Base-by-base conservation (phyloP, 1,140 invertebrate species). In the Riptortus pedestris region DNA sequence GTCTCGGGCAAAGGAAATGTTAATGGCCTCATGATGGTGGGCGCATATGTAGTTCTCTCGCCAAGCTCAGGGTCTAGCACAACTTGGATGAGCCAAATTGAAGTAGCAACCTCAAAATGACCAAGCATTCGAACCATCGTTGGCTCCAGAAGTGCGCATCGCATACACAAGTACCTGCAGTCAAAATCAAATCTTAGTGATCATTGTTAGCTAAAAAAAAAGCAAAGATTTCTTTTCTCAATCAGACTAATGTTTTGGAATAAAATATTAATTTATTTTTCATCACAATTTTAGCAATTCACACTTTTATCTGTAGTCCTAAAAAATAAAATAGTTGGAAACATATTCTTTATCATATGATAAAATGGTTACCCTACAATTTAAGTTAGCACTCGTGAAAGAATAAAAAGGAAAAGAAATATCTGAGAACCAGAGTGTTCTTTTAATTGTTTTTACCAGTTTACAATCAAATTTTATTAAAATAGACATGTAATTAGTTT, bases 41-140 rank as follows among this genome's bases (percentile, higher is more conserved):
- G 84, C 14, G 80, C 79, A 71, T 80, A 85, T 66, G 70, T 76
- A 18, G 67, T 65, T 52, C 69, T 67, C 20, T 69, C 68, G 60
- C 52, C 14, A 18, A 20, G 1, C 24, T 78, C 69, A 20, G 78
- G 66, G 45, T 81, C 73, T 3, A 82, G 70, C 2, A 87, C 85
- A 11, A 93, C 79, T 73, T 95, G 89, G 33, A 85, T 82, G 18
- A 96, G 74, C 91, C 91, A 97, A 57, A 83, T 83, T 47, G 88
- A 84, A 0, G 91, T 88, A 2, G 85, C 83, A 22, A 90, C 83
- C 69, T 88, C 84, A 69, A 96, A 88, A 67, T 86, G 82, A 58
- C 88, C 78, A 58, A 87, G 72, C 63, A 84, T 78, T 61, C 81
- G 79, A 27, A 91, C 70, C 70, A 84, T 79, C 14, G 82, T 78